phyloP scores from a whole-genome alignment of 2,888 invertebrate genomes.

The Epinotia nisella region DNA sequence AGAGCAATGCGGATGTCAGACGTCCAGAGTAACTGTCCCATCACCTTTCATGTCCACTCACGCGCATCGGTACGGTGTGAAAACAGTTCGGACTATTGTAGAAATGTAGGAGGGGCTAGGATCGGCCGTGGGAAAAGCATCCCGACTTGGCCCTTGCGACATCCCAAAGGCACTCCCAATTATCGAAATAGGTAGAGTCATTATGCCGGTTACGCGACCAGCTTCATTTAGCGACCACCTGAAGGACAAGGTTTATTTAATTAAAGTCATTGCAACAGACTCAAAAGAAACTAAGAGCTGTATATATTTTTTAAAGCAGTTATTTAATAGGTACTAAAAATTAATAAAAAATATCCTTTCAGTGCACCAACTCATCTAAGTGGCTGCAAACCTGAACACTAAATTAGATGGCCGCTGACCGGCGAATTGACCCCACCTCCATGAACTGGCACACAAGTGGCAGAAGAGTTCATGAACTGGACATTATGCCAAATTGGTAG shows the following conservation, averaged over 20 bases:
- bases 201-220: too few species aligned
- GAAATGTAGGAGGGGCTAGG: constrained; percentile 70
- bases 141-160: constrained; percentile 47
- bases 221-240: too few species aligned
- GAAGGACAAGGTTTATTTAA: too few species aligned
- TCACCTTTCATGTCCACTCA: constrained; percentile 69
- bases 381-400: too few species aligned
- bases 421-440: background rate
- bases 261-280: too few species aligned
- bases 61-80: constrained; percentile 74
- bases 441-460: background rate
- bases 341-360: too few species aligned
- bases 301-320: too few species aligned
- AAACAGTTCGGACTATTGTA: constrained; percentile 64
- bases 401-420: too few species aligned
- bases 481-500: background rate
- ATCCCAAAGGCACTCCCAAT: constrained; percentile 40
- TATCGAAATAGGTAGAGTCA: background rate
- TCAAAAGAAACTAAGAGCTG: too few species aligned
- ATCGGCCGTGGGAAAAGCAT: constrained; percentile 71
- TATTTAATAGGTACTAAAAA: too few species aligned
- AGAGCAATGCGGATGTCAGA: constrained; percentile 61
- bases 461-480: background rate
- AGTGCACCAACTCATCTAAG: too few species aligned
- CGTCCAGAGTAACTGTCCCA: constrained; percentile 56